Evolutionary conservation across 2,888 invertebrate species (phyloP).

Genomic region (Beris morrisii): DNA sequence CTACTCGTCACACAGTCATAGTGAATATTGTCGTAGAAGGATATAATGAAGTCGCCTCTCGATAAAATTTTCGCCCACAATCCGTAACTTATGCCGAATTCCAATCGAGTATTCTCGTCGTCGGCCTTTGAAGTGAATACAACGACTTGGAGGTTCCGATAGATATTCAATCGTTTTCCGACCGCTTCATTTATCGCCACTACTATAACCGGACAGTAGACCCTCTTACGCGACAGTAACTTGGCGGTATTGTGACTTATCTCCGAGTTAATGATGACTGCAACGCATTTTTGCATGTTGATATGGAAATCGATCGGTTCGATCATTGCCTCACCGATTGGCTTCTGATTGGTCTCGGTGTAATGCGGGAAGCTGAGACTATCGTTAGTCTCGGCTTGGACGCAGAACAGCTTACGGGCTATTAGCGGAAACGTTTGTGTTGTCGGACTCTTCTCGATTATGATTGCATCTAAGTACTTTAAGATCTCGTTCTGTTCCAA

Average conservation of each 20-base stretch:
- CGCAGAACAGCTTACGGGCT: slow-evolving; percentile 49
- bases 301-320: slow-evolving; percentile 18
- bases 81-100: slow-evolving; percentile 18
- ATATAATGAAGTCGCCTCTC: slow-evolving; percentile 51
- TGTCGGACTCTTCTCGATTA: slow-evolving; percentile 52
- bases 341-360: not conserved
- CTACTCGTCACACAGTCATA: slow-evolving; percentile 38
- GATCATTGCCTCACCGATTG: not conserved
- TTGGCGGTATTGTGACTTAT: slow-evolving; percentile 12
- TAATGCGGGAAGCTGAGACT: not conserved
- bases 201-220: slow-evolving; percentile 54
- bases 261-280: slow-evolving; percentile 6
- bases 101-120: not conserved
- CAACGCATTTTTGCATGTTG: slow-evolving; percentile 15
- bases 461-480: slow-evolving; percentile 49
- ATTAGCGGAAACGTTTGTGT: slow-evolving; percentile 52
- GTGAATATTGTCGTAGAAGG: slow-evolving; percentile 27
- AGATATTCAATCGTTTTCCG: slow-evolving; percentile 43
- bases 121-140: slow-evolving; percentile 43
- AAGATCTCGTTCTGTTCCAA: slow-evolving; percentile 50
- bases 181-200: slow-evolving; percentile 33
- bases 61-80: slow-evolving; percentile 36
- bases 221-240: slow-evolving; percentile 34
- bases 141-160: slow-evolving; percentile 48
- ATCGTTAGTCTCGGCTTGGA: not conserved